phyloP scores from a whole-genome alignment of 2,888 invertebrate species.

The Drosophila paranaensis region DNA sequence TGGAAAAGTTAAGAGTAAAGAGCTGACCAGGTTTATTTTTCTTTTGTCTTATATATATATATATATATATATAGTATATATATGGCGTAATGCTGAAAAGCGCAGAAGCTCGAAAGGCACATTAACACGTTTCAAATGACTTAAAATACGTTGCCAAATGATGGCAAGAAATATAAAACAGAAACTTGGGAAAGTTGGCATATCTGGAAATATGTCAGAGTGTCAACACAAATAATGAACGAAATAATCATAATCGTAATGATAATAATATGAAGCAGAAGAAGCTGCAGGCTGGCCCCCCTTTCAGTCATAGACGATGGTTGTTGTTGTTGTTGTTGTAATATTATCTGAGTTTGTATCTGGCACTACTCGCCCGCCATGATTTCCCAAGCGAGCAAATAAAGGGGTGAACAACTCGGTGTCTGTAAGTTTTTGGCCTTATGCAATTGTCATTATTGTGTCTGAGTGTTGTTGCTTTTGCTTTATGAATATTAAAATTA shows the following conservation, averaged over 20 bases:
- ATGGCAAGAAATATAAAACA: conserved; percentile 39
- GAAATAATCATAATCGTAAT: conserved; percentile 46
- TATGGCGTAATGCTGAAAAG: conserved; percentile 52
- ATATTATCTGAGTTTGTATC: conserved; percentile 46
- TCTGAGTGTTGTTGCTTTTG: conserved; percentile 36
- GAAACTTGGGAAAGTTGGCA: conserved; percentile 64
- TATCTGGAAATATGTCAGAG: conserved; percentile 66
- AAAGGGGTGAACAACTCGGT: conserved; percentile 35
- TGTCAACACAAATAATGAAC: conserved; percentile 56
- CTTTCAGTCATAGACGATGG: no score
- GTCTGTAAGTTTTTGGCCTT: conserved; percentile 41
- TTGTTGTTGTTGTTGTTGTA: conserved; percentile 33
- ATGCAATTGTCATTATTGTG: conserved; percentile 61
- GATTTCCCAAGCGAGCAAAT: conserved; percentile 36
- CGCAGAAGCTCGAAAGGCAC: conserved; percentile 55
- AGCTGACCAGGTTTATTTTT: conserved; percentile 36
- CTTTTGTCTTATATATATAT: conserved; percentile 12
- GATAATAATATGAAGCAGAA: conserved; percentile 20
- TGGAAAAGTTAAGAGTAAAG: conserved; percentile 40
- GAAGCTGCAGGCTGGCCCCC: conserved; percentile 19
- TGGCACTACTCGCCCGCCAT: conserved; percentile 24
- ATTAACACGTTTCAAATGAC: conserved; percentile 72
- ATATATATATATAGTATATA: no score
- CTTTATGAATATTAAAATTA: conserved; percentile 50
- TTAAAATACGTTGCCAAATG: conserved; percentile 67